Evolutionary conservation across 2,113 vertebrate species (phyloP).

Genomic region (Nymphicus hollandicus): DNA sequence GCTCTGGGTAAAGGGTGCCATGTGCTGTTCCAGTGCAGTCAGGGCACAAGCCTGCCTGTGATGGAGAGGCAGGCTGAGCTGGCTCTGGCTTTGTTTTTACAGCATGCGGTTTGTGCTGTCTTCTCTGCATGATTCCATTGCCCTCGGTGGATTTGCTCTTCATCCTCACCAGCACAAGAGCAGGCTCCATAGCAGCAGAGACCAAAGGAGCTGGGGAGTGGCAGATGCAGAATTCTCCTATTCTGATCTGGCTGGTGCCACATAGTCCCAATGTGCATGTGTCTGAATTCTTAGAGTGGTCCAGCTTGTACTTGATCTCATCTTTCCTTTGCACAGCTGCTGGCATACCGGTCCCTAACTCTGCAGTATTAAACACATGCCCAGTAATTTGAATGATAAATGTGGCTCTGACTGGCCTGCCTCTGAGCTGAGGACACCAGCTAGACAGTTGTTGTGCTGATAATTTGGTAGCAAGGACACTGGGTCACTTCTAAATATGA

Average conservation of each 20-base stretch:
- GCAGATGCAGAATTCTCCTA: not conserved
- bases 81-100: not conserved
- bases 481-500: constrained; percentile 59
- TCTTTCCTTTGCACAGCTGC: constrained; percentile 39
- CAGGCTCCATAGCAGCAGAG: not conserved
- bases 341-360: not conserved
- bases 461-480: constrained; percentile 65
- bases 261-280: not conserved
- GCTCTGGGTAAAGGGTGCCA: not conserved
- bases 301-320: not conserved
- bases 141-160: not conserved
- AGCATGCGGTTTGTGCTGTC: rapidly evolving
- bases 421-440: not conserved
- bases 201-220: not conserved
- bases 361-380: not conserved
- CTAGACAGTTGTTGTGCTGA: constrained; percentile 54
- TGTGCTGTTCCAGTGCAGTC: rapidly evolving
- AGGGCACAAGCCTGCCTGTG: not conserved
- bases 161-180: not conserved
- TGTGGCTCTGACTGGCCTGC: not conserved
- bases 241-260: not conserved
- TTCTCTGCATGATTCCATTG: rapidly evolving
- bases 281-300: not conserved
- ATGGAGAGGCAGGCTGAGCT: not conserved
- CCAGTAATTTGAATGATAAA: not conserved